phyloP scores from a whole-genome alignment of 2,113 vertebrate species.

The Erinaceus europaeus region DNA sequence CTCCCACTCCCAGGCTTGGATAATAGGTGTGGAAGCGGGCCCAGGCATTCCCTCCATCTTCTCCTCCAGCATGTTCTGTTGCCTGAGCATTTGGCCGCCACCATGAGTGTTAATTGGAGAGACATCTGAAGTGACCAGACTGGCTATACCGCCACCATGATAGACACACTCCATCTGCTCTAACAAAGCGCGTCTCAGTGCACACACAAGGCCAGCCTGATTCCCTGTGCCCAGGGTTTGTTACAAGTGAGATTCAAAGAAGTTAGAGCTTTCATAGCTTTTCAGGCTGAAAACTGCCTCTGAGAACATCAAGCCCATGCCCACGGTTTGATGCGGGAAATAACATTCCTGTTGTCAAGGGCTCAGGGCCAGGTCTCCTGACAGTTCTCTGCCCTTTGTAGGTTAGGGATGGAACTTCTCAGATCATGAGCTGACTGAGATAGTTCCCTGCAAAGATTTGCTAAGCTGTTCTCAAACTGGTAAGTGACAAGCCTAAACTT shows the following conservation, averaged over 20 bases:
- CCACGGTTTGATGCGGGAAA: neutral
- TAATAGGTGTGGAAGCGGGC: constrained; percentile 71
- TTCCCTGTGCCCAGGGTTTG: constrained; percentile 44
- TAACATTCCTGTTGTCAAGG: neutral
- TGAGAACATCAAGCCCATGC: neutral
- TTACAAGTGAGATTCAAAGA: constrained; percentile 60
- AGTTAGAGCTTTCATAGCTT: constrained; percentile 43
- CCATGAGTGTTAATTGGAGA: constrained; percentile 76
- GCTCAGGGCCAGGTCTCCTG: neutral
- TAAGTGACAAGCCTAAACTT: neutral
- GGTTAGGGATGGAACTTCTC: neutral
- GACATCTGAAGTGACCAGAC: constrained; percentile 79
- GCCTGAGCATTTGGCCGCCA: constrained; percentile 73
- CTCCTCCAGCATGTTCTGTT: constrained; percentile 62
- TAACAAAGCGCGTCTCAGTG: constrained; percentile 38
- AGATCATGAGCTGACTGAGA: neutral
- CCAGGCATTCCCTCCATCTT: constrained; percentile 70
- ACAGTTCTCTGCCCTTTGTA: neutral
- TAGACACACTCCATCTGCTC: constrained; percentile 75
- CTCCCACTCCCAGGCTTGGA: constrained; percentile 54
- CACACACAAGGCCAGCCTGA: constrained; percentile 47
- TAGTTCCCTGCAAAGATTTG: neutral
- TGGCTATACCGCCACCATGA: constrained; percentile 63
- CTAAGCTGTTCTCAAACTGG: neutral
- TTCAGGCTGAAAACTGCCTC: neutral